Base-by-base conservation (phyloP, 2,888 invertebrate species). In the Ptychoptera contaminata region DNA sequence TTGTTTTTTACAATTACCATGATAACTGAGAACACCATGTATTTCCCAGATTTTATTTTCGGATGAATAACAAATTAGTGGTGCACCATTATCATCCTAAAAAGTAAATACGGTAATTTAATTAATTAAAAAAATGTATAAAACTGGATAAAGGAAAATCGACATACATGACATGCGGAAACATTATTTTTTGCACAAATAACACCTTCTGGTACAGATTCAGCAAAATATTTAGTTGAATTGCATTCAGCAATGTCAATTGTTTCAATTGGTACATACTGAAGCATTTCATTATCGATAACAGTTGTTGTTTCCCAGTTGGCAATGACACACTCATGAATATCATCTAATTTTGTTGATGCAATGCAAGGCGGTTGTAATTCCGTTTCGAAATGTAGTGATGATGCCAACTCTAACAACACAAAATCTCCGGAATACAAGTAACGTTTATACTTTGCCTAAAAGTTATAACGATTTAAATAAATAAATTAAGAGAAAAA, bases 1-100 rank as follows among this genome's bases (percentile, higher is more conserved):
- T 45, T 67, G 68, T 51, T 65, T 63, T n/a, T 72, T 73, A 53
- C 76, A 76, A 55, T 72, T 70, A 48, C 70, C 71, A 51, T 74
- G 73, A 53, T 73, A 69, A 52, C 73, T 74, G 37, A 76, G 63
- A 40, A 76, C 58, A 12, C 77, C 77, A 50, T 73, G 72, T 40
- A 77, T 62, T 55, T 74, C 72, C 76, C 76, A 77, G 42, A 65
- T 62, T 32, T 67, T 67, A 4, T 62, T 62, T 15, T 54, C 52
- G 46, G 71, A 70, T 38, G 66, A 69, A 53, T 70, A 65, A 53
- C 79, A 78, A 71, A 77, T 74, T 45, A 79, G 54, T 9, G 77
- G 76, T 15, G 76, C 73, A n/a, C 77, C 77, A 59, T 76, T 74
- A 52, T 77, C 76, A 52, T 75, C 74, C 77, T 78, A 54, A 42